These are phyloP conservation scores for Cepphus grylle DNA, from an alignment of 2,113 vertebrate genomes.

Conservation along the genomic window DNA sequence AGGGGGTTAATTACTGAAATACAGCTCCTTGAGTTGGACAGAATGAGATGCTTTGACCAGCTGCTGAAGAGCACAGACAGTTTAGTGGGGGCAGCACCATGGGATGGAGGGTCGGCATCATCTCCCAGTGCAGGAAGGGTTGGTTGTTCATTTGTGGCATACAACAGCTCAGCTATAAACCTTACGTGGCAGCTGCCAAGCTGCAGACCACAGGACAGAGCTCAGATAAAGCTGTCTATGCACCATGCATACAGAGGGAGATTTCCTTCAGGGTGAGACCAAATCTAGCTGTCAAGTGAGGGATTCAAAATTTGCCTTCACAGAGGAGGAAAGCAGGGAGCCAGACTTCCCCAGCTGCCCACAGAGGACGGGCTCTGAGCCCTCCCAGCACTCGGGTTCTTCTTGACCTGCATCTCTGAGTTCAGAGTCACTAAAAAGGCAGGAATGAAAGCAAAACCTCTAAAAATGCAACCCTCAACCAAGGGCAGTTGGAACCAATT, in stretches of 20 bases:
- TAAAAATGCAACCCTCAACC: not conserved
- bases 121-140: not conserved
- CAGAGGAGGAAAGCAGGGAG: not conserved
- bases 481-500: conserved; percentile 17
- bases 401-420: not conserved
- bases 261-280: not conserved
- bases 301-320: not conserved
- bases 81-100: rapidly evolving
- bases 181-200: not conserved
- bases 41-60: not conserved
- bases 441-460: not conserved
- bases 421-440: not conserved
- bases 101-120: rapidly evolving
- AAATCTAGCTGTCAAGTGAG: rapidly evolving
- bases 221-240: not conserved
- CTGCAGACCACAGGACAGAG: not conserved
- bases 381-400: not conserved
- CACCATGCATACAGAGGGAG: too few relatives aligned
- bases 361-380: rapidly evolving
- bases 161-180: not conserved
- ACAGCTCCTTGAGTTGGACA: rapidly evolving
- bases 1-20: not conserved
- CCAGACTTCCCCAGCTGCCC: not conserved
- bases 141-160: not conserved
- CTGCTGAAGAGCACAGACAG: not conserved